Conservation (phyloP, 2,888 invertebrate species). For the Spisula solida region DNA sequence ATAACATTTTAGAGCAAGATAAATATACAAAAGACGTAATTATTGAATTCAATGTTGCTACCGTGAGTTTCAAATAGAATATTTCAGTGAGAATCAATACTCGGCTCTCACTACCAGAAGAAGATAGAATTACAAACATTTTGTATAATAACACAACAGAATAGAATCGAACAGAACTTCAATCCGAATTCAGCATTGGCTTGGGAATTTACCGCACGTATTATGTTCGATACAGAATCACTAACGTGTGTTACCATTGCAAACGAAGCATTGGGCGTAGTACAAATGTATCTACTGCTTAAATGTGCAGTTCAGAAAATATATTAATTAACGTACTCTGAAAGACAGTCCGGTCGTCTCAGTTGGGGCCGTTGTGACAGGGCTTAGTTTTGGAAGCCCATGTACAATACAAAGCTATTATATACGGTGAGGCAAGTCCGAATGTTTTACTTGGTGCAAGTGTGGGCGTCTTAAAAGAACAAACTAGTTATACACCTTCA, state of each 20-base stretch:
- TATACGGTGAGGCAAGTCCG: too few species aligned
- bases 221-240: not conserved
- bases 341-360: too few species aligned
- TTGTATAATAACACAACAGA: conserved; percentile 5
- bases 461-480: too few species aligned
- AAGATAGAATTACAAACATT: conserved; percentile 11
- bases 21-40: conserved; percentile 19
- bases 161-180: conserved; percentile 6
- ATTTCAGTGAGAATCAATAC: conserved; percentile 9
- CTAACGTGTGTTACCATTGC: not conserved
- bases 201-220: not conserved
- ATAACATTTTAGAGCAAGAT: conserved; percentile 8
- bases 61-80: conserved; percentile 15
- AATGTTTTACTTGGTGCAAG: too few species aligned
- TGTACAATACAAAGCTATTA: too few species aligned
- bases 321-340: too few species aligned
- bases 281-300: not conserved
- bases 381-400: too few species aligned
- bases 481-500: too few species aligned
- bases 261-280: not conserved
- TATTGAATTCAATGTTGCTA: conserved; percentile 22
- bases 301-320: too few species aligned
- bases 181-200: not conserved
- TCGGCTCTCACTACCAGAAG: not conserved
- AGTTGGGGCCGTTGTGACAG: too few species aligned